Evolutionary conservation across 2,797 vertebrate genomes (phyloP).

Genomic region (Aphelocoma californica): DNA sequence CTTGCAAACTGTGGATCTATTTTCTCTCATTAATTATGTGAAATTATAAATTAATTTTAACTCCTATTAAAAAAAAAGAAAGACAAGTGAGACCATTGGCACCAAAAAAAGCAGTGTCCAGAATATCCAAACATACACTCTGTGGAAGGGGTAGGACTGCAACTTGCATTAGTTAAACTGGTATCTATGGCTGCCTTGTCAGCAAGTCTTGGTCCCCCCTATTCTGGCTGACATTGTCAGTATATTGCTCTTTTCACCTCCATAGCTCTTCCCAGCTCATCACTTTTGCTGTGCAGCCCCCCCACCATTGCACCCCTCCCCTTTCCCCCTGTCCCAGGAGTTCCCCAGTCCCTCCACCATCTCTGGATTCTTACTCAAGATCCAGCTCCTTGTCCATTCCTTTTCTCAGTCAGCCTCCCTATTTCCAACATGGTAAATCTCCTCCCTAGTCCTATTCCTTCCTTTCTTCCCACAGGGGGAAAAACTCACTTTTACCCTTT

Average conservation of each 20-base stretch:
- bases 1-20: background rate
- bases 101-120: background rate
- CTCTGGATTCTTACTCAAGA: background rate
- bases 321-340: background rate
- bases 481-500: background rate
- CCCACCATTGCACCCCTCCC: background rate
- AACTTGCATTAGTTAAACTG: background rate
- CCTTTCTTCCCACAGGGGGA: background rate
- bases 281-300: background rate
- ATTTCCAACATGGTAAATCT: background rate
- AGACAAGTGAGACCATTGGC: background rate
- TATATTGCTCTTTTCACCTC: background rate
- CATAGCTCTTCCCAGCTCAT: background rate
- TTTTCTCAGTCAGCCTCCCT: background rate
- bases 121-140: background rate
- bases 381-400: background rate
- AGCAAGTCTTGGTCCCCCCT: background rate
- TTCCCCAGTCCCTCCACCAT: background rate
- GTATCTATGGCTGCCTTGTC: background rate
- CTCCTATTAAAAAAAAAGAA: background rate
- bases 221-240: background rate
- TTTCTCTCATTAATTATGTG: slow-evolving; percentile 1
- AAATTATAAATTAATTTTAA: background rate
- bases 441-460: background rate
- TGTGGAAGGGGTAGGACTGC: background rate